Percentiles rank a stretch among this genome's conserved stretches.
These are phyloP conservation scores for Imbricaverruca yamaguchii DNA, from an alignment of 2,888 invertebrate species.

Conservation along the genomic window DNA sequence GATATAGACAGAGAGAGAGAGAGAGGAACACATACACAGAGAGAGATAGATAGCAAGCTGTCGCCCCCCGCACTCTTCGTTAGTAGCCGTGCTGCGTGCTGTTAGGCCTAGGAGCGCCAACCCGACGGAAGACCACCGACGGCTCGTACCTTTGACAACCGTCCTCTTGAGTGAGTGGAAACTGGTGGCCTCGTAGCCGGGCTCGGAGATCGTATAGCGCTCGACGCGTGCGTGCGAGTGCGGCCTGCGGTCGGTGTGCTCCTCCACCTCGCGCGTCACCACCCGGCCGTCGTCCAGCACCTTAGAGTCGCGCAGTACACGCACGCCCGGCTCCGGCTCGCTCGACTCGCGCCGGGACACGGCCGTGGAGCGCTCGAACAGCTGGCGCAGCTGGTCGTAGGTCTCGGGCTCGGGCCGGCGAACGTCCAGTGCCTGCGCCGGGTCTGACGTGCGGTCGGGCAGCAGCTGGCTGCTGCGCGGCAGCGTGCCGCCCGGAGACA, in stretches of 20 bases:
- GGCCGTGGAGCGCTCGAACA: background rate
- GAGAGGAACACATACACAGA: background rate
- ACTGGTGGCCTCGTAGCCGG: conserved; percentile 13
- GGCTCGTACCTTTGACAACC: background rate
- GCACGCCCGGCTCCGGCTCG: conserved; percentile 8
- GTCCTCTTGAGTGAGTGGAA: conserved; percentile 4
- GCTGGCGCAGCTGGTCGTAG: conserved; percentile 13
- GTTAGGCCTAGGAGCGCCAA: no score
- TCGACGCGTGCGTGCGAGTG: conserved; percentile 14
- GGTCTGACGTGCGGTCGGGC: background rate
- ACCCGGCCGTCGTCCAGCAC: background rate
- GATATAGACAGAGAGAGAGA: no score
- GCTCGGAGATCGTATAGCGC: conserved; percentile 7
- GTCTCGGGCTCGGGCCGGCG: background rate
- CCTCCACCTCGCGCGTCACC: conserved; percentile 15
- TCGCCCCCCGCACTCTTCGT: background rate
- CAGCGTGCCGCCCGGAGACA: background rate
- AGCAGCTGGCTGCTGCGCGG: background rate
- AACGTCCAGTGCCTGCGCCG: background rate
- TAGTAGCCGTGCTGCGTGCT: background rate
- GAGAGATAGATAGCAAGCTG: background rate
- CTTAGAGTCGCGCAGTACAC: background rate
- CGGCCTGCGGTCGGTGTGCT: background rate
- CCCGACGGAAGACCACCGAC: no score
- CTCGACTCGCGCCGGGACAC: background rate